Base-by-base conservation (phyloP, 2,888 invertebrate species). In the Epistrophe eligans region DNA sequence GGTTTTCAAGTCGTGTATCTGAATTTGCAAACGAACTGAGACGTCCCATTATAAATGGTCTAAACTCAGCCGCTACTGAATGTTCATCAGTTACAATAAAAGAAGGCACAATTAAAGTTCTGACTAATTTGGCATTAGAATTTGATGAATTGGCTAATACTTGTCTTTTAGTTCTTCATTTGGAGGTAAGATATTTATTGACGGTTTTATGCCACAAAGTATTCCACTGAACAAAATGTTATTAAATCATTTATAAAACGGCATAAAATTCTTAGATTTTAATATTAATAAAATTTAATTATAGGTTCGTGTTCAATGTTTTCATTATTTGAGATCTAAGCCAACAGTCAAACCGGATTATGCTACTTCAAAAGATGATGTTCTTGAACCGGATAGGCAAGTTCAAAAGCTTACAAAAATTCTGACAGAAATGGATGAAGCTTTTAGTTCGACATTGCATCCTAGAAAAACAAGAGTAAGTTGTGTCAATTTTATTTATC, bases 111-210 rank as follows among this genome's bases (percentile, higher is more conserved):
- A 93, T 95, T 15, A 95, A 95, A 88, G 96, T 96, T 64, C 92
- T 97, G 66, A 94, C 95, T 10, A 94, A 95, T 87, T 94, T 97
- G 71, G 96, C 97, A 0, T 93, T 95, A 89, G 97, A 97, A 88
- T 98, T 98, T 91, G 96, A 98, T 91, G 97, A 98, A 90, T 94
- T 98, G 76, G 96, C 98, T 0, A 97, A 98, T 91, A 98, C 97
- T 73, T 98, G 98, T 91, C 94, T 99, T 82, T 94, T 99, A 55
- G 96, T 99, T 82, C 93, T 99, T 73, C 99, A 99, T 94, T 94
- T 99, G 89, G 99, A 99, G 94, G 97, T 97, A 76, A 89, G 70
- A 4, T 19, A 62, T 67, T 55, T 13, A 43, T 43, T 43, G 15
- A 43, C 5, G 43, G 5, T 43, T 10, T 43, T 40, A 13, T 3